Evolutionary conservation across 2,888 invertebrate species (phyloP), one percentile per base, ranked within the genome.

Genomic region (Arrhopalites spinosus): DNA sequence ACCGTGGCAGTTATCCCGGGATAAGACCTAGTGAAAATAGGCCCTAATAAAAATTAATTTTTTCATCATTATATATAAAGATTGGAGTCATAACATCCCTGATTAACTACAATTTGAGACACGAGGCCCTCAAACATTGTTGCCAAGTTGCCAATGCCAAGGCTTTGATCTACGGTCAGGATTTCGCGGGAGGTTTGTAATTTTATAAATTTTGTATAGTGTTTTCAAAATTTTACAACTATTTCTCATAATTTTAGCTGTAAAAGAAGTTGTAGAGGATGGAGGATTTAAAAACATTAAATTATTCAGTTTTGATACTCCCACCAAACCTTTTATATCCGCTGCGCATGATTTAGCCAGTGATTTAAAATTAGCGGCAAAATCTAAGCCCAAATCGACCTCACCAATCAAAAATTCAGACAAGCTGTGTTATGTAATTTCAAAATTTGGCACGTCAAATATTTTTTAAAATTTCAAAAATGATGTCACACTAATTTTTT

Each of bases 81-180:
- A 86, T 94, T 25, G 95, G 95, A 0, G 89, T 92, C 0, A 89
- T 95, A 27, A 88, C 92, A 0, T 95, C 98, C 0, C 89, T 99
- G 70, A 95, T 99, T 84, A 99, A 99, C 85, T 94, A 93, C 75
- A 98, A 98, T 86, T 90, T 96, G 83, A 89, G 93, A 61, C 91
- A 93, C 78, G 90, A 90, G 66, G 91, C 96, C 0, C 87, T 99
- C 23, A 86, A 92, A 43, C 98, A 98, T 86, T 96, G 96, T 80
- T 90, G 99, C 70, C 72, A 80, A 68, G 90, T 95, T 20, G 93
- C 95, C 0, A 90, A 93, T 76, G 93, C 95, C 80, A 91, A 93
- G 81, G 92, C 92, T 0, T 87, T 97, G n/a, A 91, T 98, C 79
- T 96, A 92, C 84, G 92, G 92, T 29, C 88, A 88, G 66, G 91